A percentile compares a stretch with the other conserved stretches of the same genome.
These are phyloP conservation scores for Daubentonia madagascariensis DNA, from an alignment of 2,113 vertebrate genomes.

Conservation along the genomic window DNA sequence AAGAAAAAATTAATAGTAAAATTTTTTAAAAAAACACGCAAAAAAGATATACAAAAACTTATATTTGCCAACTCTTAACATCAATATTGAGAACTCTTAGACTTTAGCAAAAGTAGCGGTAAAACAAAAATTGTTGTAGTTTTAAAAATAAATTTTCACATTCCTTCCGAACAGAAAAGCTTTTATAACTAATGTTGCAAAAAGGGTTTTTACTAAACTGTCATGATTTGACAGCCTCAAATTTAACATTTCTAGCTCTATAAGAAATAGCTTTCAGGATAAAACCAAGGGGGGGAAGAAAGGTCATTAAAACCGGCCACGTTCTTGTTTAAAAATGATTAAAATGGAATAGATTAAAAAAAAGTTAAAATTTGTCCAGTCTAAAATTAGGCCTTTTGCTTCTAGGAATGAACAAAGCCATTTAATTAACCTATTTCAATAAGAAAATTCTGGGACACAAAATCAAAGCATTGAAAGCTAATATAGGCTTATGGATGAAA, in stretches of 20 bases:
- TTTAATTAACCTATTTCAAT: conserved; percentile 54
- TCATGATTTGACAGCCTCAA: conserved; percentile 80
- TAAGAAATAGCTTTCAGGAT: conserved; percentile 76
- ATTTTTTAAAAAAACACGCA: not conserved
- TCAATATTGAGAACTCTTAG: conserved; percentile 51
- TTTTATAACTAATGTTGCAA: conserved; percentile 76
- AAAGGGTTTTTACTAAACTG: conserved; percentile 77
- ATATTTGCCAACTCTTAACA: conserved; percentile 62
- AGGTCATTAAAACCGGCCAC: conserved; percentile 76
- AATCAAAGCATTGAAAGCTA: conserved; percentile 22
- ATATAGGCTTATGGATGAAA: not conserved
- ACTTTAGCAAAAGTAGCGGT: conserved; percentile 63
- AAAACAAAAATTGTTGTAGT: conserved; percentile 63
- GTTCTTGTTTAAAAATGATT: conserved; percentile 78
- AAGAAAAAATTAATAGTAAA: not conserved
- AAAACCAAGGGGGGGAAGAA: conserved; percentile 16
- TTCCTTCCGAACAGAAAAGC: conserved; percentile 76
- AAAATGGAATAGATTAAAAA: conserved; percentile 53
- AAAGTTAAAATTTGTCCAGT: conserved; percentile 60
- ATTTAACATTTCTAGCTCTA: conserved; percentile 75
- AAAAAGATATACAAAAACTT: not conserved
- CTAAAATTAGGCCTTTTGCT: conserved; percentile 39
- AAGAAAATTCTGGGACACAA: conserved; percentile 43
- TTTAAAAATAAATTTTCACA: conserved; percentile 73
- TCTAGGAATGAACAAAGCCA: conserved; percentile 67